These are phyloP conservation scores for Drosophila nigromelanica DNA, from an alignment of 1,140 invertebrate genomes.

Conservation along the genomic window DNA sequence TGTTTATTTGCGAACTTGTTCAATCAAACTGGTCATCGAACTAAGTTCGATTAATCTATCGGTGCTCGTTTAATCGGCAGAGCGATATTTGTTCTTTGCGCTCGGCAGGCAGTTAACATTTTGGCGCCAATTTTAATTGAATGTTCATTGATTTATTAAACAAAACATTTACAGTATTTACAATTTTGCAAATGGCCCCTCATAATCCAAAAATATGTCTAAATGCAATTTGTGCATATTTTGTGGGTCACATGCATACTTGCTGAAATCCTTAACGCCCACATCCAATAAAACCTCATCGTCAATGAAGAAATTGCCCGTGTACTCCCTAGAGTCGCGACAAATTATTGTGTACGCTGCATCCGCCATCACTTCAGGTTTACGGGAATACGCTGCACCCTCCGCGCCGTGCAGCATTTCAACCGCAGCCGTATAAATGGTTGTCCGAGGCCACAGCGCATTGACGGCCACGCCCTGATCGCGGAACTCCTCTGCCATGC, in stretches of 20 bases:
- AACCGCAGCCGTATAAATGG: constrained; percentile 98
- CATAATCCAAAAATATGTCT: constrained; percentile 94
- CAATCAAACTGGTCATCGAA: neutral
- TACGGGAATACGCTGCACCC: constrained; percentile 89
- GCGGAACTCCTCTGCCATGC: constrained; percentile 97
- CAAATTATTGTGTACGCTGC: constrained; percentile 95
- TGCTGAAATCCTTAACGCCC: constrained; percentile 92
- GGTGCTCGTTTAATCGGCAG: neutral
- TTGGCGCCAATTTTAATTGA: neutral
- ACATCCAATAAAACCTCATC: constrained; percentile 93
- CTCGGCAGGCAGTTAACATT: neutral
- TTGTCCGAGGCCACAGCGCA: constrained; percentile 98
- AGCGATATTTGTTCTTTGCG: neutral
- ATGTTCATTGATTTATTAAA: constrained; percentile 1
- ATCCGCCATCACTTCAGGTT: constrained; percentile 97
- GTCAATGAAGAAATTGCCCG: constrained; percentile 97
- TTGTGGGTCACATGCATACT: constrained; percentile 93
- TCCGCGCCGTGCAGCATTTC: constrained; percentile 98
- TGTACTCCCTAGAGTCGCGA: constrained; percentile 88
- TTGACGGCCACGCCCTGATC: constrained; percentile 95
- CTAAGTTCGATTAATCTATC: neutral
- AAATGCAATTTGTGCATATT: constrained; percentile 89
- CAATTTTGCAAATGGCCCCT: constrained; percentile 46
- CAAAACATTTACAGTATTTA: constrained; percentile 28
- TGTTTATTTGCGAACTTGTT: constrained; percentile 16